Percentiles rank a stretch among this genome's conserved stretches.
Evolutionary conservation across 1,140 invertebrate genomes (phyloP).

Genomic region (Drosophila trapezifrons): DNA sequence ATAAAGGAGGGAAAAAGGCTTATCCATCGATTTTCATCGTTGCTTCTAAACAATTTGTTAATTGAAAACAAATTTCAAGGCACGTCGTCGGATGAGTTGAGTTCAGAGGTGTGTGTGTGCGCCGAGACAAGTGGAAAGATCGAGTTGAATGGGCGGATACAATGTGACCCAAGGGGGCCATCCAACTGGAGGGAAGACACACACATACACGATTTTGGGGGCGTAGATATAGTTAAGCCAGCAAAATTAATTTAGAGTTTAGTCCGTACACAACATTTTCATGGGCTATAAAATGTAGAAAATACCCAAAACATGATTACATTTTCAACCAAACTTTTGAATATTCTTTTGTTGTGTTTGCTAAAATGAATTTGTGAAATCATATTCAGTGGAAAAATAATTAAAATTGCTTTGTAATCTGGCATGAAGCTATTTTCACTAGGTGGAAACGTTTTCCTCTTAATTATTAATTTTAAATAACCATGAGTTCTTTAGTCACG

Average conservation of each 20-base stretch:
- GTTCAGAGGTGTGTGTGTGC: conserved; percentile 23
- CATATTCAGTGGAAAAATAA: not conserved
- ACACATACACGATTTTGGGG: conserved; percentile 16
- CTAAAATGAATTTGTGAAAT: not conserved
- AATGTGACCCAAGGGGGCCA: conserved; percentile 47
- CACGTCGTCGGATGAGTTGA: conserved; percentile 24
- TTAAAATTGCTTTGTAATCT: not conserved
- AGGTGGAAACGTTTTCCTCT: too few species aligned
- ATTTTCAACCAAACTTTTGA: conserved; percentile 4
- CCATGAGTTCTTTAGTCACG: not conserved
- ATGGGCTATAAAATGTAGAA: conserved; percentile 30
- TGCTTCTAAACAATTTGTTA: conserved; percentile 67
- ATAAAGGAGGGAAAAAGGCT: not conserved
- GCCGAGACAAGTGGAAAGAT: not conserved
- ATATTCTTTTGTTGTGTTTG: not conserved
- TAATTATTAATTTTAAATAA: too few species aligned
- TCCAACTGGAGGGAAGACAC: conserved; percentile 23
- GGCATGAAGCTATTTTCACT: too few species aligned
- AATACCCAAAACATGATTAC: conserved; percentile 18
- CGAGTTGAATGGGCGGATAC: conserved; percentile 8
- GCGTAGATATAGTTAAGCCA: conserved; percentile 30
- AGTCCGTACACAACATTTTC: conserved; percentile 15
- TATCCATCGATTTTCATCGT: conserved; percentile 30
- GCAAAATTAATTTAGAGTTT: conserved; percentile 51
- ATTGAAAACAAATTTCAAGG: conserved; percentile 76